These are phyloP conservation scores for Bellardia bayeri DNA, from an alignment of 2,888 invertebrate genomes.

Conservation along the genomic window DNA sequence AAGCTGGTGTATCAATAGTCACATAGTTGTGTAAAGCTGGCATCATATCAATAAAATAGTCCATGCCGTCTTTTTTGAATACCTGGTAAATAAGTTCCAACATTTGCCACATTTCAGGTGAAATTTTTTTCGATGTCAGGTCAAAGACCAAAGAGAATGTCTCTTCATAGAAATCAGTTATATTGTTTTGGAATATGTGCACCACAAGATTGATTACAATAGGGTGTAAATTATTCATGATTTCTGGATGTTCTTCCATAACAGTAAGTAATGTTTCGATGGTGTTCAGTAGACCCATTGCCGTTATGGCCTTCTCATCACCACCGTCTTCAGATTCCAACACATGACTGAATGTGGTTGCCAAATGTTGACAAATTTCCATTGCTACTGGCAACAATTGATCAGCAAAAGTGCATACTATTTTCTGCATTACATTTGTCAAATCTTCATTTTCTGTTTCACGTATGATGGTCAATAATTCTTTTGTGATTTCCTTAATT, in stretches of 20 bases:
- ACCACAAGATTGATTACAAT: slow-evolving; percentile 95
- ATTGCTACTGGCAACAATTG: slow-evolving; percentile 96
- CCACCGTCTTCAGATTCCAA: slow-evolving; percentile 93
- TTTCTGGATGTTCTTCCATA: slow-evolving; percentile 93
- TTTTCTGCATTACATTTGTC: slow-evolving; percentile 97
- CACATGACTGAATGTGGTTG: slow-evolving; percentile 90
- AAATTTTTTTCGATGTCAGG: slow-evolving; percentile 94
- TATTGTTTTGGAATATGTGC: slow-evolving; percentile 92
- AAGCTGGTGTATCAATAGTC: slow-evolving; percentile 96
- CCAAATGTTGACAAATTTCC: slow-evolving; percentile 97
- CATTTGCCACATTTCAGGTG: slow-evolving; percentile 98
- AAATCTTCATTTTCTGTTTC: slow-evolving; percentile 99
- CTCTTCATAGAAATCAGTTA: slow-evolving; percentile 98
- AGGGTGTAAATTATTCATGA: slow-evolving; percentile 95
- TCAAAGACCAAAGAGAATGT: slow-evolving; percentile 96
- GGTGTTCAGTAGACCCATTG: slow-evolving; percentile 98
- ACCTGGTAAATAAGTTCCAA: slow-evolving; percentile 93
- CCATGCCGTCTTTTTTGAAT: slow-evolving; percentile 96
- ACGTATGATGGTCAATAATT: slow-evolving; percentile 94
- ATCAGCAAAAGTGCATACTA: slow-evolving; percentile 94
- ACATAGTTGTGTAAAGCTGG: slow-evolving; percentile 99
- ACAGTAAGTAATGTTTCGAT: slow-evolving; percentile 97
- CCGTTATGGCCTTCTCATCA: slow-evolving; percentile 98
- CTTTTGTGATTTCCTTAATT: slow-evolving; percentile 92
- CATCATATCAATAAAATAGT: slow-evolving; percentile 99